Percentiles rank a stretch among this genome's conserved stretches.
Evolutionary conservation across 2,888 invertebrate genomes (phyloP).

Genomic region (Dasysyrphus tricinctus): DNA sequence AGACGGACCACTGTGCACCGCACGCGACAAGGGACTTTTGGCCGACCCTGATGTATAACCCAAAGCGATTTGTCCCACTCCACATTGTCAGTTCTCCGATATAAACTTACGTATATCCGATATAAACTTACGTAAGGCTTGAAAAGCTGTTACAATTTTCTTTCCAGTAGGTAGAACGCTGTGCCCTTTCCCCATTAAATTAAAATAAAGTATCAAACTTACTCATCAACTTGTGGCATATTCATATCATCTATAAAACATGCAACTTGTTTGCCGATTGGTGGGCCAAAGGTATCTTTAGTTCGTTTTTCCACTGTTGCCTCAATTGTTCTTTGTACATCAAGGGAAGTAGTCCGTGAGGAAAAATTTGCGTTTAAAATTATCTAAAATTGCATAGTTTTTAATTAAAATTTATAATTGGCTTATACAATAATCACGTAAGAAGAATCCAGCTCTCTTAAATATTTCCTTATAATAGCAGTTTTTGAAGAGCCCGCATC

Average conservation of each 20-base stretch:
- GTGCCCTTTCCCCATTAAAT: too few species aligned
- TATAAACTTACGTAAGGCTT: too few species aligned
- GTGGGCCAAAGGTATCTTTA: slow-evolving; percentile 95
- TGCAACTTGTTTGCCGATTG: slow-evolving; percentile 93
- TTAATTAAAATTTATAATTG: neutral
- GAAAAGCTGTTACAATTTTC: too few species aligned
- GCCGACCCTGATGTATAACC: too few species aligned
- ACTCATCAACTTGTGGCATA: slow-evolving; percentile 91
- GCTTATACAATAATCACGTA: slow-evolving; percentile 85
- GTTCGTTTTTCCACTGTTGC: slow-evolving; percentile 95
- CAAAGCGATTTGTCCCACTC: too few species aligned
- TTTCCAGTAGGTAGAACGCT: too few species aligned
- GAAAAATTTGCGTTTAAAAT: slow-evolving; percentile 95
- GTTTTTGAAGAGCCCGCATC: slow-evolving; percentile 97
- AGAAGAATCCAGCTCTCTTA: slow-evolving; percentile 88
- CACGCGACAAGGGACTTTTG: too few species aligned
- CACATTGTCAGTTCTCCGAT: too few species aligned
- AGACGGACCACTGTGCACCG: too few species aligned
- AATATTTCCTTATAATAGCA: slow-evolving; percentile 92
- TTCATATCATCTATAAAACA: slow-evolving; percentile 97
- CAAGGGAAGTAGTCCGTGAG: slow-evolving; percentile 94
- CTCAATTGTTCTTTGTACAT: slow-evolving; percentile 94
- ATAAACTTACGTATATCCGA: too few species aligned
- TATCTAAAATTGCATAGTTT: slow-evolving; percentile 84
- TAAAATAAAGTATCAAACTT: slow-evolving; percentile 66